These are phyloP conservation scores for Atrina japonica DNA, from an alignment of 2,888 invertebrate genomes.

Conservation along the genomic window DNA sequence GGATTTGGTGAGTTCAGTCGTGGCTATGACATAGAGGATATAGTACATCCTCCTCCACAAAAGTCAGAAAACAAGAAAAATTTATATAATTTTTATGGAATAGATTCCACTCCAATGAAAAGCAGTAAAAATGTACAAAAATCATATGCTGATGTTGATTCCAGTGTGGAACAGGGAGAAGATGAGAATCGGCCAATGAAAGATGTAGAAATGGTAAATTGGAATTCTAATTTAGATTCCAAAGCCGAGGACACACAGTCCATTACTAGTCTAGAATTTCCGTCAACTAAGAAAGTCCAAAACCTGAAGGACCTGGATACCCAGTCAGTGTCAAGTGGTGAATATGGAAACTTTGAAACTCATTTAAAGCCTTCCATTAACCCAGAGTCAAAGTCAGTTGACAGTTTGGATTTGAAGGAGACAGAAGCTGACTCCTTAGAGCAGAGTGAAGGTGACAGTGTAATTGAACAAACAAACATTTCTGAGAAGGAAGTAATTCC, in stretches of 20 bases:
- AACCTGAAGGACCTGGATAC: constrained; percentile 60
- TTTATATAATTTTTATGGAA: constrained; percentile 52
- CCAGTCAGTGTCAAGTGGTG: constrained; percentile 70
- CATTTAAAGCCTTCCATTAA: constrained; percentile 43
- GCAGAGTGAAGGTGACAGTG: too few relatives aligned
- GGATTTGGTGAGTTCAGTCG: constrained; percentile 64
- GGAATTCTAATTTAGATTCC: constrained; percentile 37
- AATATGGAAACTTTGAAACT: constrained; percentile 61
- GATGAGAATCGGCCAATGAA: constrained; percentile 52
- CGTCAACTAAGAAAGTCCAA: constrained; percentile 52
- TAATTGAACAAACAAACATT: too few relatives aligned
- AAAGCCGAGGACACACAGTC: constrained; percentile 73
- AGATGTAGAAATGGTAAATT: constrained; percentile 34
- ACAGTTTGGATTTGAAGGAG: constrained; percentile 72
- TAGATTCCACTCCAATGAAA: constrained; percentile 31
- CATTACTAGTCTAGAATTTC: constrained; percentile 76
- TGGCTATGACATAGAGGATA: constrained; percentile 69
- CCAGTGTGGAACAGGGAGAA: constrained; percentile 33
- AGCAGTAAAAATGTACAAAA: neutral
- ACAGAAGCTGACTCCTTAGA: constrained; percentile 26
- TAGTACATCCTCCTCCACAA: constrained; percentile 49
- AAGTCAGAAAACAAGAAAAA: constrained; percentile 46
- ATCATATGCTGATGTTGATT: neutral
- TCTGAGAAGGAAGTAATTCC: too few relatives aligned
- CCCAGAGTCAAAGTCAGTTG: constrained; percentile 74